A percentile compares a stretch with the other conserved stretches of the same genome.
Evolutionary conservation across 2,113 vertebrate genomes (phyloP).

Genomic region (Melanocharis versteri): DNA sequence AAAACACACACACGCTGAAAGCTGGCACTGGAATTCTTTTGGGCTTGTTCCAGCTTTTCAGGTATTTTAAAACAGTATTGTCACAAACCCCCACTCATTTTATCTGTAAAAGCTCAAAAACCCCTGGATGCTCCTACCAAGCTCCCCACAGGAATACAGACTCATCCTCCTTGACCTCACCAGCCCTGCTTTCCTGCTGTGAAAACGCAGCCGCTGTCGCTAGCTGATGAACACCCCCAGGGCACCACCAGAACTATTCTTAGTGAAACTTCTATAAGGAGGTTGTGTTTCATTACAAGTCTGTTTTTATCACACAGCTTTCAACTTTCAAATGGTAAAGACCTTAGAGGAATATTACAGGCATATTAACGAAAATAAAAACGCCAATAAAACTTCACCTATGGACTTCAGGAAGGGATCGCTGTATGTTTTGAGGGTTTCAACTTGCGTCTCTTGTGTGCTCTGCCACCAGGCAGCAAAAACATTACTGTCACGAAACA

Average conservation of each 20-base stretch:
- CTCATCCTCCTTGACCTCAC: conserved; percentile 8
- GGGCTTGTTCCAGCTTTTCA: not conserved
- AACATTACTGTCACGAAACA: not conserved
- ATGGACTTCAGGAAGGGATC: not conserved
- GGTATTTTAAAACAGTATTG: not conserved
- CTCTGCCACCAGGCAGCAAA: conserved; percentile 16
- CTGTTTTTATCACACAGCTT: not conserved
- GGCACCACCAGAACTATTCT: conserved; percentile 40
- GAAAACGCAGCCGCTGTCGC: not conserved
- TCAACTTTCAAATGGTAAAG: conserved; percentile 8
- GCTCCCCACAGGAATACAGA: not conserved
- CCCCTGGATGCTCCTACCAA: not conserved
- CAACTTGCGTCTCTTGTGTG: not conserved
- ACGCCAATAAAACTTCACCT: not conserved
- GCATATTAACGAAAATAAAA: not conserved
- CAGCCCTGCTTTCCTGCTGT: not conserved
- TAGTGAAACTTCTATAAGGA: conserved; percentile 26
- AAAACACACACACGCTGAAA: not conserved
- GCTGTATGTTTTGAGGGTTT: not conserved
- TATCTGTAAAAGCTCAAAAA: not conserved
- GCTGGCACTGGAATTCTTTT: not conserved
- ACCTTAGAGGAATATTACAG: conserved; percentile 1
- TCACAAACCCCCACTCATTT: not conserved
- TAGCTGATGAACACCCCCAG: not conserved
- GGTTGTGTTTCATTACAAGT: not conserved